phyloP scores from a whole-genome alignment of 2,888 invertebrate species.

The Agrochola lota region DNA sequence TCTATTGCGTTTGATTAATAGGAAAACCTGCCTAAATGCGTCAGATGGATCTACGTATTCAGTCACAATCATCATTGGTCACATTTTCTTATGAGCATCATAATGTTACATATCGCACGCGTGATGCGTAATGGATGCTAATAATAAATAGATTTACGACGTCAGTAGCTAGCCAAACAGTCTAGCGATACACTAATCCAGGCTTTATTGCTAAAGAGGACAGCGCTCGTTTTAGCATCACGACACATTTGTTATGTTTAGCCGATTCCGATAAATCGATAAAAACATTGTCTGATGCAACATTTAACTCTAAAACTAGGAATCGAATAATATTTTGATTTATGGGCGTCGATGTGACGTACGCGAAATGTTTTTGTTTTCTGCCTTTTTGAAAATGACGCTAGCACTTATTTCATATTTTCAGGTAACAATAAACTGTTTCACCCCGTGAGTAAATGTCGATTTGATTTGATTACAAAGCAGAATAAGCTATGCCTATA shows the following conservation, averaged over 20 bases:
- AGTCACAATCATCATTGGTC: slow-evolving; percentile 14
- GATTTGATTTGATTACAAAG: slow-evolving; percentile 20
- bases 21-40: slow-evolving; percentile 5
- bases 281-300: slow-evolving; percentile 65
- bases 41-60: slow-evolving; percentile 20
- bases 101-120: slow-evolving; percentile 25
- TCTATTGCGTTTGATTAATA: slow-evolving; percentile 1
- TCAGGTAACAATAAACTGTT: slow-evolving; percentile 27
- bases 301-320: slow-evolving; percentile 24
- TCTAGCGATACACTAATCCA: slow-evolving; percentile 45
- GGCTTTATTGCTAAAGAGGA: slow-evolving; percentile 48
- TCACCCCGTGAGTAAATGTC: slow-evolving; percentile 16
- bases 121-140: slow-evolving; percentile 41
- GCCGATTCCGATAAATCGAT: slow-evolving; percentile 30
- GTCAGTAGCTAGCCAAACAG: slow-evolving; percentile 51
- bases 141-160: slow-evolving; percentile 49
- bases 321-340: slow-evolving; percentile 54
- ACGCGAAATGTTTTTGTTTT: slow-evolving; percentile 43
- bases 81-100: slow-evolving; percentile 45
- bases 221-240: slow-evolving; percentile 55
- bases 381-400: slow-evolving; percentile 18
- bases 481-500: background rate
- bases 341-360: slow-evolving; percentile 40
- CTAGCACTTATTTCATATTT: slow-evolving; percentile 19
- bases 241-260: slow-evolving; percentile 41